These are phyloP conservation scores for Sardinella longiceps DNA, from an alignment of 2,797 vertebrate genomes.

Conservation along the genomic window DNA sequence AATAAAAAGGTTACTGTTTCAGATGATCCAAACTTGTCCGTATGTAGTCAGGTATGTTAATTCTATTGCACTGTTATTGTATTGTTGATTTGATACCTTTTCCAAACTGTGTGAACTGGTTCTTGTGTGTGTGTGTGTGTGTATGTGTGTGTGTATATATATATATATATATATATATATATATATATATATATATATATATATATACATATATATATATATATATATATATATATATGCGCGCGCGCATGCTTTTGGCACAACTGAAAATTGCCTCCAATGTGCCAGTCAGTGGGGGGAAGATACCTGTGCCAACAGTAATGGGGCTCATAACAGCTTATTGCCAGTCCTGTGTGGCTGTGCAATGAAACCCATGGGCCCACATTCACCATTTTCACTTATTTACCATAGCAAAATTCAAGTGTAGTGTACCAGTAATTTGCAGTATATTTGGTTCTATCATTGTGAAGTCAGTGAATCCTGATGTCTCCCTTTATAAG, in stretches of 20 bases:
- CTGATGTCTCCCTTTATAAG: too few relatives aligned
- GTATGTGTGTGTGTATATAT: too few relatives aligned
- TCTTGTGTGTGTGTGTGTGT: too few relatives aligned
- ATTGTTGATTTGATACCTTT: too few relatives aligned
- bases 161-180: too few relatives aligned
- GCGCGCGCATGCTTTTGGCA: conserved; percentile 68
- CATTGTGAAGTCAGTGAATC: too few relatives aligned
- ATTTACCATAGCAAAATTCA: neutral
- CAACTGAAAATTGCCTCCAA: conserved; percentile 82
- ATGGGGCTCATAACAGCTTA: conserved; percentile 70
- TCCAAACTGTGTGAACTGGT: too few relatives aligned
- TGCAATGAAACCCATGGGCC: conserved; percentile 74
- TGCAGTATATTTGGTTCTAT: too few relatives aligned
- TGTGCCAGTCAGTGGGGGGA: conserved; percentile 69
- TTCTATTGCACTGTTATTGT: neutral
- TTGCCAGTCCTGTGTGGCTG: conserved; percentile 60
- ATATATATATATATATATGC: too few relatives aligned
- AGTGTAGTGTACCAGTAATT: too few relatives aligned
- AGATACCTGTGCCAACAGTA: conserved; percentile 79
- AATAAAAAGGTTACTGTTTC: conserved; percentile 63
- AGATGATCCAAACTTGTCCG: conserved; percentile 62
- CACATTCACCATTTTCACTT: conserved; percentile 33
- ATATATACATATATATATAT: too few relatives aligned
- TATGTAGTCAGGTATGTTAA: conserved; percentile 79
- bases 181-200: too few relatives aligned